phyloP scores from a whole-genome alignment of 1,140 invertebrate genomes.

The Harpegnathos saltator region DNA sequence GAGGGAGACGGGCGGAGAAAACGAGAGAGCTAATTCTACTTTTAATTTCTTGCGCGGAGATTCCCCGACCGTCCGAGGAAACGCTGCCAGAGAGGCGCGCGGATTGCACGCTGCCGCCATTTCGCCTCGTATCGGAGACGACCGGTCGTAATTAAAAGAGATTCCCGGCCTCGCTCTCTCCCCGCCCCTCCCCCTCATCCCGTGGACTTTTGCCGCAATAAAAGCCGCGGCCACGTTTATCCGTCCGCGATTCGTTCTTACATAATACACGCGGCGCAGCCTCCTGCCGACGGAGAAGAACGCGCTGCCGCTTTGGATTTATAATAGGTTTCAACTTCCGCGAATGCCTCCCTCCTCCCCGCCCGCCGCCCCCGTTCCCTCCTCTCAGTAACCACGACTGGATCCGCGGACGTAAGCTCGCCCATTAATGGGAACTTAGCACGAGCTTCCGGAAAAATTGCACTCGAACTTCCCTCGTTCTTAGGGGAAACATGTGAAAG shows the following conservation, averaged over 20 bases:
- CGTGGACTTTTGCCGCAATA: conserved; percentile 38
- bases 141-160: conserved; percentile 61
- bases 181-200: no score
- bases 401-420: not conserved
- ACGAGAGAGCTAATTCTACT: conserved; percentile 59
- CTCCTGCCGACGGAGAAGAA: no score
- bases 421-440: conserved; percentile 26
- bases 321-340: conserved; percentile 40
- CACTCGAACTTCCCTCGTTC: not conserved
- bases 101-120: conserved; percentile 53
- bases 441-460: conserved; percentile 12
- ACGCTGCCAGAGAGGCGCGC: not conserved
- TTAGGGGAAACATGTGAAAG: not conserved
- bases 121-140: conserved; percentile 59
- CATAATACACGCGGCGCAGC: conserved; percentile 1
- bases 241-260: conserved; percentile 15
- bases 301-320: not conserved
- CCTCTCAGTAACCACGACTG: not conserved
- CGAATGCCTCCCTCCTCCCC: conserved; percentile 15
- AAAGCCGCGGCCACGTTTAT: conserved; percentile 54
- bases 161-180: conserved; percentile 59
- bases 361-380: no score
- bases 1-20: not conserved
- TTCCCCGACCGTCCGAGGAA: conserved; percentile 12
- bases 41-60: conserved; percentile 60